A percentile compares a stretch with the other conserved stretches of the same genome.
These are phyloP conservation scores for Hybos culiciformis DNA, from an alignment of 2,888 invertebrate species.

Conservation along the genomic window DNA sequence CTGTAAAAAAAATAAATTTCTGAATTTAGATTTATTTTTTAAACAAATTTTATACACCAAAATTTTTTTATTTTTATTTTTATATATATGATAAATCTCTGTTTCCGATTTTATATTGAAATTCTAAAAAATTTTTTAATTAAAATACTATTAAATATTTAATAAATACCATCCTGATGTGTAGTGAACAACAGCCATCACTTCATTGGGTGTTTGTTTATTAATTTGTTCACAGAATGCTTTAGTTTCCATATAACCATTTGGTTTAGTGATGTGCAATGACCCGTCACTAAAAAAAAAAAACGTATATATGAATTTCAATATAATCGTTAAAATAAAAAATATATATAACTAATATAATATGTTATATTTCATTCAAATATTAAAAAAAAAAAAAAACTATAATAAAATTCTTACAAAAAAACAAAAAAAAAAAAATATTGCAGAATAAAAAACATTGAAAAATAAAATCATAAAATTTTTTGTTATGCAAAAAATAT, in stretches of 20 bases:
- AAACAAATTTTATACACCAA: no score
- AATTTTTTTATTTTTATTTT: no score
- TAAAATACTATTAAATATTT: neutral
- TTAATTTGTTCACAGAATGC: conserved; percentile 37
- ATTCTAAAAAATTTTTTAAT: neutral
- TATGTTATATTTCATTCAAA: conserved; percentile 5
- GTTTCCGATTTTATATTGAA: no score
- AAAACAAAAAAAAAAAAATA: no score
- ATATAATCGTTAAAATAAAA: conserved; percentile 5
- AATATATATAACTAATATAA: conserved; percentile 1
- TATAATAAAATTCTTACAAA: neutral
- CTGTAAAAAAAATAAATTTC: no score
- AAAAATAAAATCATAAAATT: no score
- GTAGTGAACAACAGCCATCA: conserved; percentile 53
- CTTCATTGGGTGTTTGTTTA: conserved; percentile 39
- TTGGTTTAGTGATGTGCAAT: conserved; percentile 36
- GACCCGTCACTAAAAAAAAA: conserved; percentile 32
- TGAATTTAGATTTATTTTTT: no score
- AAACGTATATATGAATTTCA: conserved; percentile 11
- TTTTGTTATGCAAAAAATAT: no score
- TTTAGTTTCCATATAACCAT: conserved; percentile 36
- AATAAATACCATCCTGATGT: conserved; percentile 61
- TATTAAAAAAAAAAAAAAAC: no score
- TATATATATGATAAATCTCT: no score
- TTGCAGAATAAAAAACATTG: no score